phyloP scores from a whole-genome alignment of 2,113 vertebrate species.

The Rhinopithecus roxellana region DNA sequence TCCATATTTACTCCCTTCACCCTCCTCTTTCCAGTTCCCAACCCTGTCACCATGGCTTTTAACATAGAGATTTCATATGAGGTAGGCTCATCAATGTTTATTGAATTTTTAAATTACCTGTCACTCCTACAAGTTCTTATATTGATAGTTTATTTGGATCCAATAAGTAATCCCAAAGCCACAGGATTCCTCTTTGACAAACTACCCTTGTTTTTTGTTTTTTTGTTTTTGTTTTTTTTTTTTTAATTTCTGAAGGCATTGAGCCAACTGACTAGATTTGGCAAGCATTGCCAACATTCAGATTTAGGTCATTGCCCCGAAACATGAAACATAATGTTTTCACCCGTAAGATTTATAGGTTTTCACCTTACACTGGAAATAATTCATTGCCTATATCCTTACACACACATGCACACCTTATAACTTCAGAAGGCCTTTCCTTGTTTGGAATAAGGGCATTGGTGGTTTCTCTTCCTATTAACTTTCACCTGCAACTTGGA shows the following conservation, averaged over 20 bases:
- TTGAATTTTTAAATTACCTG: background rate
- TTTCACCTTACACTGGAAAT: background rate
- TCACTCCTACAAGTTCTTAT: background rate
- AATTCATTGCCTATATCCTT: background rate
- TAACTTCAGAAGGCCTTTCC: background rate
- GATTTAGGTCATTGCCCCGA: background rate
- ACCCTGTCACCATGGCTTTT: background rate
- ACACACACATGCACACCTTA: background rate
- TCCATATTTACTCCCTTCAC: background rate
- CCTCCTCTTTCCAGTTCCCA: background rate
- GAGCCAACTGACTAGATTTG: background rate
- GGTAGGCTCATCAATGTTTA: background rate
- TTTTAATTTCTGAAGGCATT: constrained; percentile 32
- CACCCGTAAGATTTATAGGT: background rate
- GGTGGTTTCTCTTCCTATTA: background rate
- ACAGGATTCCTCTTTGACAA: constrained; percentile 8
- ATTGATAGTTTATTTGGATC: background rate
- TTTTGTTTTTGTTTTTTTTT: background rate
- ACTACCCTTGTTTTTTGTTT: background rate
- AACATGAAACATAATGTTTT: background rate
- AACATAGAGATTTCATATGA: constrained; percentile 12
- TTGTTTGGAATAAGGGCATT: background rate
- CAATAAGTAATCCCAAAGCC: constrained; percentile 21
- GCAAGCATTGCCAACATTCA: background rate
- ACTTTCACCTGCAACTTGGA: background rate